Evolutionary conservation across 2,113 vertebrate species (phyloP).

Genomic region (Lophochroa leadbeateri): DNA sequence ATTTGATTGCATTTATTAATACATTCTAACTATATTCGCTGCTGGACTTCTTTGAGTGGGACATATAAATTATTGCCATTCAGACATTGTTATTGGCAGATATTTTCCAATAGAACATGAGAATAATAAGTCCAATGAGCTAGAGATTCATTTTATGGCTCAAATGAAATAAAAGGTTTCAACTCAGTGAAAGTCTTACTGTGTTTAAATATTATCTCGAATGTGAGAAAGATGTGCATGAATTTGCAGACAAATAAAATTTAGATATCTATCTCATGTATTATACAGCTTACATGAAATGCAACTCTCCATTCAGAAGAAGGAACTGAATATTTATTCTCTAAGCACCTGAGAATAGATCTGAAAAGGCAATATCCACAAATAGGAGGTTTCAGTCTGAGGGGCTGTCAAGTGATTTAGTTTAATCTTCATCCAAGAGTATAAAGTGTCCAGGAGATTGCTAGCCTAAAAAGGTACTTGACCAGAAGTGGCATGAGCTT

Average conservation of each 20-base stretch:
- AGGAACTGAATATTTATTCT: background rate
- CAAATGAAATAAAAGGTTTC: background rate
- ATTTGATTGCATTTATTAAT: conserved; percentile 32
- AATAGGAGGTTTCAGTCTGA: background rate
- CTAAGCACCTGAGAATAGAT: background rate
- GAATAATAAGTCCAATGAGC: background rate
- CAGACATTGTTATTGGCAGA: background rate
- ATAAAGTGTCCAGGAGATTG: background rate
- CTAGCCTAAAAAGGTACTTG: background rate
- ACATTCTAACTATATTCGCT: background rate
- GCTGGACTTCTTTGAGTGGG: background rate
- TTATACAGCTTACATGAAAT: background rate
- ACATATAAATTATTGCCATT: conserved; percentile 1
- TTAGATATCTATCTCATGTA: background rate
- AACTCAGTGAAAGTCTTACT: background rate
- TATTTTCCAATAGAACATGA: background rate
- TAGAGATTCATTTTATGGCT: background rate
- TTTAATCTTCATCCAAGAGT: background rate
- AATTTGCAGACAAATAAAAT: conserved; percentile 3
- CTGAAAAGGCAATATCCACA: background rate
- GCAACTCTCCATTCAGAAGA: background rate
- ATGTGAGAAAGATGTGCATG: background rate
- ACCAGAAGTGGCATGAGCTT: background rate
- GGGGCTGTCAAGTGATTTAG: background rate
- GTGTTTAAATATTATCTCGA: background rate